Base-by-base conservation (phyloP, 2,888 invertebrate species). In the Allygus modestus region DNA sequence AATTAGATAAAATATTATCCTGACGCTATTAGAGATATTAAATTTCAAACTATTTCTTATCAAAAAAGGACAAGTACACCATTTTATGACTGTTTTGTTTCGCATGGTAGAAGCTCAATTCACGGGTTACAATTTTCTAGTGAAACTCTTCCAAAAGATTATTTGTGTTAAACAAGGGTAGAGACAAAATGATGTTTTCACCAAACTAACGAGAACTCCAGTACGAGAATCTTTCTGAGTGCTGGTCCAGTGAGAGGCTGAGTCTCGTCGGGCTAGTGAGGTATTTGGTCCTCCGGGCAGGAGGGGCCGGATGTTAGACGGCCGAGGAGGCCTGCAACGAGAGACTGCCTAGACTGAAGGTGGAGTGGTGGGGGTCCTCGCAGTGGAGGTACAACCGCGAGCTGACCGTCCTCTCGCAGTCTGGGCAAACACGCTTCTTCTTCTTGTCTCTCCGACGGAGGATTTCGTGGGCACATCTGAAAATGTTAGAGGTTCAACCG, bases 401-500 rank as follows among this genome's bases (percentile, higher is more conserved):
- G 89, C 93, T 93, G 86, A 93, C 92, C 79, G 94, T 92, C 87
- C 94, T 93, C 89, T 94, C 94, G 88, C 95, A 95, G 88, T 95
- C 94, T 0, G 95, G 95, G 89, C 95, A 95, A 33, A 93, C 92
- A 31, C 94, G 92, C 86, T 93, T 93, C 89, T 93, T 92, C 88
- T 93, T 93, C 88, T 93, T 94, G 88, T 94, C 94, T 83, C 93
- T 92, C 84, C 93, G 92, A 54, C 93, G 91, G 87, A 94, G 90
- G 77, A 95, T 92, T 88, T 95, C 94, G 88, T 94, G 93, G 84
- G 94, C 94, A 90, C 95, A 95, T 90, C 94, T 93, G 88, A 75
- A 89, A 87, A 65, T n/a, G n/a, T n/a, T n/a, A n/a, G n/a, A n/a
- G n/a, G n/a, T n/a, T n/a, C n/a, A n/a, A n/a, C n/a, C n/a, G n/a